Base-by-base conservation (phyloP, 2,888 invertebrate genomes). In the Odontomyia ornata region DNA sequence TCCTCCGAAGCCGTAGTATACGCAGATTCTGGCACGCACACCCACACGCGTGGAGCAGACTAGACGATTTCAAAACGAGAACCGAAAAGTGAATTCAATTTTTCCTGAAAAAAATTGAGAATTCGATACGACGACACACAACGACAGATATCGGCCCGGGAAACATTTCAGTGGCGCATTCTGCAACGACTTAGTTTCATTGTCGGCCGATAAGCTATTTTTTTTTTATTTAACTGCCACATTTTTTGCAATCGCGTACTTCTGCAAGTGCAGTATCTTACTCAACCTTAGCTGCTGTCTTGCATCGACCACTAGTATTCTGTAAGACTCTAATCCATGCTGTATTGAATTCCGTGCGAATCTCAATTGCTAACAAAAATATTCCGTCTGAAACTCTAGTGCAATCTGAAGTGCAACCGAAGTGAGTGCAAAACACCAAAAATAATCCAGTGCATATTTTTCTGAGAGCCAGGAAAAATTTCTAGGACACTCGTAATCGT, bases 11-110 rank as follows among this genome's bases (percentile, higher is more conserved):
- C 36, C 9, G 3, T 36, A 36, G 15, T 7, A 60, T 7, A 36
- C 43, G 65, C 36, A 69, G 47, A 21, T 27, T 46, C 25, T 27
- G 28, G 9, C 18, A 65, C 21, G 30, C 25, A 47, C 69, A 47
- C 69, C 46, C 69, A 47, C 46, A 47, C 69, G 25, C 23, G 15
- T 46, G 47, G n/a, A 46, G 43, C 46, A 69, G 46, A 47, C 69
- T 47, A 7, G 15, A 15, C 21, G 13, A 23, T 25, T 36, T 15
- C 11, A 23, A 18, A 69, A 47, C 47, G 46, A 47, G 27, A n/a
- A n/a, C n/a, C n/a, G n/a, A n/a, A n/a, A 46, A 47, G 25, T 25
- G 69, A 69, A 69, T 46, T 69, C 47, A 69, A 47, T n/a, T 69
- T 69, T 69, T 69, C 69, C 5, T 3, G 21, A 47, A 15, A 30